These are phyloP conservation scores for Heliconius sara DNA, from an alignment of 2,888 invertebrate genomes.

Conservation along the genomic window DNA sequence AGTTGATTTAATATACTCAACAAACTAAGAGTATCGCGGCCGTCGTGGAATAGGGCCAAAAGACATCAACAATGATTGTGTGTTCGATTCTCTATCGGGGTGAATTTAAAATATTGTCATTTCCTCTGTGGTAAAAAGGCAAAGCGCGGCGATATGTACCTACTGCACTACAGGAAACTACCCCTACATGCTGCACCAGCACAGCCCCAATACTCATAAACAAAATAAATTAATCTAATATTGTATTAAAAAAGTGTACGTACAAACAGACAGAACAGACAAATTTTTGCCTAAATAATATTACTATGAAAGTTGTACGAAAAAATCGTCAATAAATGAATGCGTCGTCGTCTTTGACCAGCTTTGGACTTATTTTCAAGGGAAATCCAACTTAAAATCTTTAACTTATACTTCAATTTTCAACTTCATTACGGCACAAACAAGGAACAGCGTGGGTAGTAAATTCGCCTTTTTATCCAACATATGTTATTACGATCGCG, in stretches of 20 bases:
- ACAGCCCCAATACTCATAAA: too few relatives aligned
- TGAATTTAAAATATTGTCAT: too few relatives aligned
- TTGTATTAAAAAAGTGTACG: not conserved
- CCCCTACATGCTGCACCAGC: too few relatives aligned
- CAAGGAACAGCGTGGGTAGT: constrained; percentile 50
- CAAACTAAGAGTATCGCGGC: too few relatives aligned
- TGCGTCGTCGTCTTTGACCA: constrained; percentile 38
- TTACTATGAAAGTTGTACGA: constrained; percentile 45
- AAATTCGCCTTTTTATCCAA: constrained; percentile 58
- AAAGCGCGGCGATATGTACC: too few relatives aligned
- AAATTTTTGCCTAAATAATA: not conserved
- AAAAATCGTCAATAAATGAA: constrained; percentile 48
- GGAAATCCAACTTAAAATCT: constrained; percentile 7
- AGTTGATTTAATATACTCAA: too few relatives aligned
- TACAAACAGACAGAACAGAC: constrained; percentile 11
- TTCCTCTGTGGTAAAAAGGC: too few relatives aligned
- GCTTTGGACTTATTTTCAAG: constrained; percentile 36
- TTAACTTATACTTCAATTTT: constrained; percentile 18
- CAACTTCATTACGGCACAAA: not conserved
- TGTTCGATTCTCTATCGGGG: too few relatives aligned
- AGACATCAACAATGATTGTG: too few relatives aligned
- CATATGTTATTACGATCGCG: constrained; percentile 66
- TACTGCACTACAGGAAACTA: too few relatives aligned
- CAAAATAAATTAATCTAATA: not conserved
- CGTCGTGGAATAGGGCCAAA: too few relatives aligned